phyloP scores from a whole-genome alignment of 2,797 vertebrate genomes.

The Percopsis omiscomaycus region DNA sequence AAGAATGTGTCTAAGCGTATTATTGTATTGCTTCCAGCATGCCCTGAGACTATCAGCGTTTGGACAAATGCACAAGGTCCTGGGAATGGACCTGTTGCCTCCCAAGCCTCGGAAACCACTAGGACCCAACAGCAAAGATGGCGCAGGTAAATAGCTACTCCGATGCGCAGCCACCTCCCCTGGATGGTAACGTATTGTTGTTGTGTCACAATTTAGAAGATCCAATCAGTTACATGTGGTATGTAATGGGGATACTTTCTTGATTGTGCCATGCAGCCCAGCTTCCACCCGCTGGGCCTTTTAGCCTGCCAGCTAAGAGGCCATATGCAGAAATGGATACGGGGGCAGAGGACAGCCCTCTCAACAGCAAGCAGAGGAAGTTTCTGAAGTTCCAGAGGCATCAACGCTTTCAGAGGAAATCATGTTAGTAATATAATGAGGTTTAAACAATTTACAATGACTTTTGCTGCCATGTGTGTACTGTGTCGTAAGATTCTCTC shows the following conservation, averaged over 20 bases:
- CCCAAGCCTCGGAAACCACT: conserved; percentile 81
- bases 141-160: conserved; percentile 67
- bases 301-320: conserved; percentile 82
- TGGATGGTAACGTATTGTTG: neutral
- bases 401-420: conserved; percentile 69
- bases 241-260: too few relatives aligned
- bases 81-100: conserved; percentile 90
- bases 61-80: conserved; percentile 92
- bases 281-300: conserved; percentile 80
- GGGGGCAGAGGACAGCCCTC: conserved; percentile 81
- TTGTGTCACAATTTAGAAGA: too few relatives aligned
- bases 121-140: conserved; percentile 48
- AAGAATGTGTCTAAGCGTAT: neutral
- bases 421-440: conserved; percentile 54
- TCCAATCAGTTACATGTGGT: too few relatives aligned
- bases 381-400: conserved; percentile 80
- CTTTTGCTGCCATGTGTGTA: conserved; percentile 5
- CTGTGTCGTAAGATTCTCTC: neutral
- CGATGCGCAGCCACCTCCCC: neutral
- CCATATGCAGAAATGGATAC: conserved; percentile 82
- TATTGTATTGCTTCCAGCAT: conserved; percentile 74
- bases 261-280: conserved; percentile 73
- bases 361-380: conserved; percentile 92
- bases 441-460: neutral
- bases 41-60: conserved; percentile 91